These are phyloP conservation scores for Agrotis exclamationis DNA, from an alignment of 2,888 invertebrate genomes.

Conservation along the genomic window DNA sequence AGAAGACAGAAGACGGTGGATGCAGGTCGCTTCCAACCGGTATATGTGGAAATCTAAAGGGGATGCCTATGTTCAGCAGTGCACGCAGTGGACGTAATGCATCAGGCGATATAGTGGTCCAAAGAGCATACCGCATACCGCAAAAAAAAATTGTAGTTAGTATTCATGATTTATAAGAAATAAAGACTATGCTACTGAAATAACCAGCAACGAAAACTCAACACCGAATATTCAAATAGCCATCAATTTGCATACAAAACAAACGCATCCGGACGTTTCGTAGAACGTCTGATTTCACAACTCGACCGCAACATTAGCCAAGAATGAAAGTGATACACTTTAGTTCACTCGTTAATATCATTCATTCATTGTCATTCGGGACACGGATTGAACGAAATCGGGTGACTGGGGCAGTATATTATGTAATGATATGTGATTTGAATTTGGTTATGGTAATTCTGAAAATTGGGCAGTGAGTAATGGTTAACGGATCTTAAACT, in stretches of 20 bases:
- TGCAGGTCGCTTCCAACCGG: too few species aligned
- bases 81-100: too few species aligned
- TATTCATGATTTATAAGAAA: too few species aligned
- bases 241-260: constrained; percentile 51
- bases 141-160: too few species aligned
- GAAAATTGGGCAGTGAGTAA: constrained; percentile 26
- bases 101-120: too few species aligned
- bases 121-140: too few species aligned
- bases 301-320: constrained; percentile 37
- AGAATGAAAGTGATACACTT: constrained; percentile 58
- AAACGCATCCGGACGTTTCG: constrained; percentile 51
- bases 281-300: constrained; percentile 49
- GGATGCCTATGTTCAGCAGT: too few species aligned
- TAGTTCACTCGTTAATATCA: constrained; percentile 33
- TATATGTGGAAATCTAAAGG: too few species aligned
- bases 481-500: constrained; percentile 11
- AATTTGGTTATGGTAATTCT: constrained; percentile 45
- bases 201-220: constrained; percentile 18
- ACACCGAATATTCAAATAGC: constrained; percentile 42
- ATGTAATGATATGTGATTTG: constrained; percentile 49
- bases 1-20: too few species aligned
- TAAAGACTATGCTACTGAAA: not conserved
- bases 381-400: constrained; percentile 52
- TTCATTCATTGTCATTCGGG: constrained; percentile 46
- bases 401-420: constrained; percentile 53